These are phyloP conservation scores for Spisula subtruncata DNA, from an alignment of 2,888 invertebrate genomes.

Conservation along the genomic window DNA sequence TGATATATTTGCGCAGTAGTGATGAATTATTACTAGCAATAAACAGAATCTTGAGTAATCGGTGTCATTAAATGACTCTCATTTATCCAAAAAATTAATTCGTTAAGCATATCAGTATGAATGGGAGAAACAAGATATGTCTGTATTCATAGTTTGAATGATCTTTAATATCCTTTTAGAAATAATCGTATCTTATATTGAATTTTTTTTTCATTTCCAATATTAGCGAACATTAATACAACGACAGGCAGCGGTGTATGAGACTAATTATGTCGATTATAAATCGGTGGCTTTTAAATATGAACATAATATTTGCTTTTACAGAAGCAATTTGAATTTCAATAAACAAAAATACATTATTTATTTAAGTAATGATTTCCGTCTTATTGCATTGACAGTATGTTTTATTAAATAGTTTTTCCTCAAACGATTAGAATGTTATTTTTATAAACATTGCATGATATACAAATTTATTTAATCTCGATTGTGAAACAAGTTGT, in stretches of 20 bases:
- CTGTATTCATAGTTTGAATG: background rate
- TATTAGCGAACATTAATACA: background rate
- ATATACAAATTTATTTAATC: too few relatives aligned
- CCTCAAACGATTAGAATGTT: too few relatives aligned
- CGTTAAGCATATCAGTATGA: background rate
- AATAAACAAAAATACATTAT: too few relatives aligned
- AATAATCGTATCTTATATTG: background rate
- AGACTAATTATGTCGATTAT: background rate
- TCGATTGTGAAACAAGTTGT: too few relatives aligned
- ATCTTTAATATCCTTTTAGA: background rate
- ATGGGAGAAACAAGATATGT: background rate
- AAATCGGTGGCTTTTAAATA: background rate
- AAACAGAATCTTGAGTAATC: background rate
- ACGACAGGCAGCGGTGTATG: background rate
- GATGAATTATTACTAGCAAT: background rate
- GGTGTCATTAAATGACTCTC: constrained; percentile 10
- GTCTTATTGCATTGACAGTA: too few relatives aligned
- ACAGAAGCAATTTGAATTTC: too few relatives aligned
- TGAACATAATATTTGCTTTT: too few relatives aligned
- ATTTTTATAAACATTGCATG: too few relatives aligned
- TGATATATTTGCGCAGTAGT: background rate
- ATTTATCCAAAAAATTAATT: background rate
- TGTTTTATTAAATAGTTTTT: too few relatives aligned
- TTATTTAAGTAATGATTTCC: constrained; percentile 9
- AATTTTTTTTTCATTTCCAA: background rate